Evolutionary conservation across 2,888 invertebrate genomes (phyloP).

Genomic region (Synanthedon vespiformis): DNA sequence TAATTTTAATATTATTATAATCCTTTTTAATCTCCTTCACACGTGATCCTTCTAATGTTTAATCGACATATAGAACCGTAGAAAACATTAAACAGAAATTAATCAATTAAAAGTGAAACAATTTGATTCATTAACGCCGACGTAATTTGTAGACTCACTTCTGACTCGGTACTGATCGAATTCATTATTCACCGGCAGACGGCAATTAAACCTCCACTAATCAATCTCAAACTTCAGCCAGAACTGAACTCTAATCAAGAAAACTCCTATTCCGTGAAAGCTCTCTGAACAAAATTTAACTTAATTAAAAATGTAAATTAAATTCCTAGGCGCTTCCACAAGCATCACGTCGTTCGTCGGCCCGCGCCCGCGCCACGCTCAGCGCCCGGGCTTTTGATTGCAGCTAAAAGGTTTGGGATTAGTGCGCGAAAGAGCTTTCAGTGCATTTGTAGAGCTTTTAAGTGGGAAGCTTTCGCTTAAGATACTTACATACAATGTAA

Average conservation of each 20-base stretch:
- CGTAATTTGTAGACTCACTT: slow-evolving; percentile 46
- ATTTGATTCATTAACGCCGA: slow-evolving; percentile 38
- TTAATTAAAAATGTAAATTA: slow-evolving; percentile 72
- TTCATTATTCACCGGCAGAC: slow-evolving; percentile 67
- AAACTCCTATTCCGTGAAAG: slow-evolving; percentile 70
- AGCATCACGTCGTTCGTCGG: slow-evolving; percentile 52
- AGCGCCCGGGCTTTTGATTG: slow-evolving; percentile 69
- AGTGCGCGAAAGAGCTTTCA: slow-evolving; percentile 72
- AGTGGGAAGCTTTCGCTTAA: slow-evolving; percentile 71
- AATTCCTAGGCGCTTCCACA: slow-evolving; percentile 70
- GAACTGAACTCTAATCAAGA: slow-evolving; percentile 70
- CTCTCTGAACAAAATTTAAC: slow-evolving; percentile 70
- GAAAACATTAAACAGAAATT: too few species aligned
- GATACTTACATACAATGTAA: slow-evolving; percentile 70
- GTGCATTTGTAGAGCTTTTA: slow-evolving; percentile 72
- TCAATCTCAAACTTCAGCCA: slow-evolving; percentile 69
- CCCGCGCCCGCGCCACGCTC: slow-evolving; percentile 24
- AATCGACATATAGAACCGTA: too few species aligned
- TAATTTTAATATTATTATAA: background rate
- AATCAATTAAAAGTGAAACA: slow-evolving; percentile 16
- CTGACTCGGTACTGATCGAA: slow-evolving; percentile 60
- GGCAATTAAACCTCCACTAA: slow-evolving; percentile 70
- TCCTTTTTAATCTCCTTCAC: too few species aligned
- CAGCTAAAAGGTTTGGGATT: slow-evolving; percentile 72
- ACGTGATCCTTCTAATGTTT: too few species aligned